Base-by-base conservation (phyloP, 1,140 invertebrate genomes). In the Megathymus violae region DNA sequence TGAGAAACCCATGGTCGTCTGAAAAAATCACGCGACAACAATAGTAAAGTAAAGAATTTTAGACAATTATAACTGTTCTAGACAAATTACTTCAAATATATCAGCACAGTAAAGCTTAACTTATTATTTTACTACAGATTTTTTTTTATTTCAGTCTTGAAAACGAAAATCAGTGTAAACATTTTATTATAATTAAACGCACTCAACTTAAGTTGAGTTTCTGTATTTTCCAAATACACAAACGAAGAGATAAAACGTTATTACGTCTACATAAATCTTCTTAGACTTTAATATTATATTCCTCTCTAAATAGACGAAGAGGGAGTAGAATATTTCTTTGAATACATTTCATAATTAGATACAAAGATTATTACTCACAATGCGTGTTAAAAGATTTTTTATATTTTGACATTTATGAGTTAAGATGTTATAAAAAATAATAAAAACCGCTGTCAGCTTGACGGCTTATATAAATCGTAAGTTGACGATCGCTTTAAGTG, bases 111-210 rank as follows among this genome's bases (percentile, higher is more conserved):
- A 36, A n/a, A 11, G 34, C 34, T 36, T 36, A 11, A 36, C n/a
- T 31, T 31, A 36, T 36, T 11, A 36, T 36, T n/a, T 36, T 11
- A 7, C 10, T 36, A 36, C 3, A 31, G n/a, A n/a, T n/a, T n/a
- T 31, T 36, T 4, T 36, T n/a, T 36, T 11, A 36, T 11, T 11
- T 36, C n/a, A 36, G 0, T 36, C 34, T 36, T n/a, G n/a, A 7
- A 41, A 58, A 58, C 25, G 3, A 6, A 44, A 62, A 44, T 34
- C 14, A 51, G 40, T 58, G 46, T 31, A 59, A 62, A 67, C 47
- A 16, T 67, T 62, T 67, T 67, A 60, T 50, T 67, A 62, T 62
- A 62, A 67, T 67, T 62, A 51, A 58, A 16, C 34, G 50, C 58
- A 62, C 51, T 62, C 56, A 67, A 62, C 19, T 40, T 43, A n/a